Evolutionary conservation across 2,113 vertebrate genomes (phyloP).

Genomic region (Laticauda colubrina): DNA sequence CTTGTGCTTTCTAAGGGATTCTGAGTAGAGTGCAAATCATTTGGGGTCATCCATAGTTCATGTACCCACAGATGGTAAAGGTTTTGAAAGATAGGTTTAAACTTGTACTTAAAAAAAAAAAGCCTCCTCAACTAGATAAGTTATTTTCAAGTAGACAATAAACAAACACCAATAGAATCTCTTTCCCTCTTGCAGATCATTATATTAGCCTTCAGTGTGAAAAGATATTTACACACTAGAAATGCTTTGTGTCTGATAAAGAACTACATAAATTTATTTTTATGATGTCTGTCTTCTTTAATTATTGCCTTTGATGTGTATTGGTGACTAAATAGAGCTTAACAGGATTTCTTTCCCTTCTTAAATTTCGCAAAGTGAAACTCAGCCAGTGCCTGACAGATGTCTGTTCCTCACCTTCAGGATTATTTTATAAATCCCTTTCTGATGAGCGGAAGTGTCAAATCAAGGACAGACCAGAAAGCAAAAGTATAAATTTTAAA

Average conservation of each 20-base stretch:
- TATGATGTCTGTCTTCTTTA: slow-evolving; percentile 84
- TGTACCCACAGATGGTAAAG: slow-evolving; percentile 91
- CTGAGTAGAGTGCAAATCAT: slow-evolving; percentile 88
- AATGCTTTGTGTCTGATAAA: slow-evolving; percentile 74
- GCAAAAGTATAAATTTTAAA: slow-evolving; percentile 85
- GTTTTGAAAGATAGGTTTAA: slow-evolving; percentile 83
- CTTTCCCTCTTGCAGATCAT: slow-evolving; percentile 58
- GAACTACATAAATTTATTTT: slow-evolving; percentile 82
- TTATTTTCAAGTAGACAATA: slow-evolving; percentile 68
- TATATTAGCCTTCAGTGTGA: slow-evolving; percentile 70
- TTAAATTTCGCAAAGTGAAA: slow-evolving; percentile 81
- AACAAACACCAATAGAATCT: slow-evolving; percentile 63
- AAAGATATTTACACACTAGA: slow-evolving; percentile 74
- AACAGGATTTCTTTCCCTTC: slow-evolving; percentile 83
- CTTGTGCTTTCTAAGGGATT: slow-evolving; percentile 80
- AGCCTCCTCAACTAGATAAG: slow-evolving; percentile 25
- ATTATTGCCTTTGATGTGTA: slow-evolving; percentile 89
- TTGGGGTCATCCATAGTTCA: slow-evolving; percentile 91
- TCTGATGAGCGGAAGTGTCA: slow-evolving; percentile 85
- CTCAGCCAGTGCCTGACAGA: slow-evolving; percentile 80
- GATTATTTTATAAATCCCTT: slow-evolving; percentile 88
- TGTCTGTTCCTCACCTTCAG: slow-evolving; percentile 82
- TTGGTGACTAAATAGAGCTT: slow-evolving; percentile 86
- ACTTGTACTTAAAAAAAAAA: slow-evolving; percentile 67
- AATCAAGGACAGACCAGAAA: slow-evolving; percentile 86